These are phyloP conservation scores for Augiades crinisus DNA, from an alignment of 2,888 invertebrate genomes.

Conservation along the genomic window DNA sequence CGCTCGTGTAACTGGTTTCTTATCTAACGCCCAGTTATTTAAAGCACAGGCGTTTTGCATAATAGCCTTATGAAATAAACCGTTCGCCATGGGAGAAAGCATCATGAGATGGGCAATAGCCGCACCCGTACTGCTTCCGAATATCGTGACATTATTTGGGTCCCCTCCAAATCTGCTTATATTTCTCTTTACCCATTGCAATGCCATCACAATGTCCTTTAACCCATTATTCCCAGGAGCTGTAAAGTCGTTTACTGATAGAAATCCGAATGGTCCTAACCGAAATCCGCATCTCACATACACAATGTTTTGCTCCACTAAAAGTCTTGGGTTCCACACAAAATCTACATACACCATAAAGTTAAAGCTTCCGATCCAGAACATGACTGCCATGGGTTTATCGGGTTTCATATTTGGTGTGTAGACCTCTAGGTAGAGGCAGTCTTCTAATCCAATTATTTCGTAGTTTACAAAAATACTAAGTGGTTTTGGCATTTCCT, in stretches of 20 bases:
- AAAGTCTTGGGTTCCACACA: conserved; percentile 56
- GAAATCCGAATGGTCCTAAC: conserved; percentile 71
- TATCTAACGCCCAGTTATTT: conserved; percentile 62
- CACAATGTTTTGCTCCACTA: conserved; percentile 57
- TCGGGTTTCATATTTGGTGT: conserved; percentile 53
- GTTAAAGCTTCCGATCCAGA: conserved; percentile 69
- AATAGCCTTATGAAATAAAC: conserved; percentile 71
- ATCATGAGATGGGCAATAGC: conserved; percentile 71
- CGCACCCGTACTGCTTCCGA: conserved; percentile 71
- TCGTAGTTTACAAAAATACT: conserved; percentile 28
- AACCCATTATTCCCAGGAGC: conserved; percentile 73
- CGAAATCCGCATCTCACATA: conserved; percentile 70
- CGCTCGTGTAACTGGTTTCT: conserved; percentile 55
- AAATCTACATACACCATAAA: conserved; percentile 51
- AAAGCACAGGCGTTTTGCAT: conserved; percentile 70
- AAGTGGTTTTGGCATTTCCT: conserved; percentile 46
- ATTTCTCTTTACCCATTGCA: conserved; percentile 70
- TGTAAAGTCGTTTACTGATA: conserved; percentile 61
- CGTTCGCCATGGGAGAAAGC: conserved; percentile 71
- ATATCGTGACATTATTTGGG: conserved; percentile 69
- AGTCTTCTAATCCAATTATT: conserved; percentile 63
- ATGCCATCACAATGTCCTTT: conserved; percentile 68
- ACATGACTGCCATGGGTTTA: conserved; percentile 71
- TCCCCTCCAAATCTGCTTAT: conserved; percentile 70
- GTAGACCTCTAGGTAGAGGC: conserved; percentile 65